Percentiles rank a stretch among this genome's conserved stretches.
phyloP scores from a whole-genome alignment of 2,797 vertebrate species.

The Syncerus caffer region DNA sequence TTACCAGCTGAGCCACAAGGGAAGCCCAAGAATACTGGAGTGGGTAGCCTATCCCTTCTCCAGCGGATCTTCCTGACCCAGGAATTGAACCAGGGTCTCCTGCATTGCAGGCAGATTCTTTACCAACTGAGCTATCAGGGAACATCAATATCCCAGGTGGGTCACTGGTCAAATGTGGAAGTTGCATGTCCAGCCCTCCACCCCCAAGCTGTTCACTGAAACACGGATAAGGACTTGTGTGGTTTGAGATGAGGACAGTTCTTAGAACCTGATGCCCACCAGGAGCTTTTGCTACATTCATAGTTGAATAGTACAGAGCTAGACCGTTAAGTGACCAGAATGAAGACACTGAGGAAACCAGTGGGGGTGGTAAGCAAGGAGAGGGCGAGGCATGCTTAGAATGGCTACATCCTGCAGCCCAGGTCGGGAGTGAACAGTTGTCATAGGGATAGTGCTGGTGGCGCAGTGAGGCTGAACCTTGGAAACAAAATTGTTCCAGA shows the following conservation, averaged over 20 bases:
- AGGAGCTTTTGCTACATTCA: not conserved
- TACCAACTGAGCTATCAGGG: not conserved
- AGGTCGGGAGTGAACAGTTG: not conserved
- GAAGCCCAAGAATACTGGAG: not conserved
- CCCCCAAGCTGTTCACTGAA: not conserved
- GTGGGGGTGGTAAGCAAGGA: not conserved
- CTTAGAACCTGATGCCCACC: not conserved
- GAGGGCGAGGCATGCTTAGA: rapidly evolving
- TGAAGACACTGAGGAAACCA: not conserved
- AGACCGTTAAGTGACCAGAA: not conserved
- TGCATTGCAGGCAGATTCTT: not conserved
- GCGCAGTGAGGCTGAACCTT: not conserved
- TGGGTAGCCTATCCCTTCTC: not conserved
- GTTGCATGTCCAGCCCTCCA: no score
- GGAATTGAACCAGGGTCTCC: no score
- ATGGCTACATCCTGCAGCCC: not conserved
- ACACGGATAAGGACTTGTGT: not conserved
- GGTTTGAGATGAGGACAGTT: not conserved
- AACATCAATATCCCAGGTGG: not conserved
- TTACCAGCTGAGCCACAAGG: not conserved
- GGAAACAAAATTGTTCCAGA: rapidly evolving
- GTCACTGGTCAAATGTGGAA: not conserved
- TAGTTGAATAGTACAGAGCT: not conserved
- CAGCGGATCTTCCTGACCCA: not conserved
- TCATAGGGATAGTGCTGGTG: no score